Conservation (phyloP, 1,140 invertebrate species). For the Pectinophora gossypiella region DNA sequence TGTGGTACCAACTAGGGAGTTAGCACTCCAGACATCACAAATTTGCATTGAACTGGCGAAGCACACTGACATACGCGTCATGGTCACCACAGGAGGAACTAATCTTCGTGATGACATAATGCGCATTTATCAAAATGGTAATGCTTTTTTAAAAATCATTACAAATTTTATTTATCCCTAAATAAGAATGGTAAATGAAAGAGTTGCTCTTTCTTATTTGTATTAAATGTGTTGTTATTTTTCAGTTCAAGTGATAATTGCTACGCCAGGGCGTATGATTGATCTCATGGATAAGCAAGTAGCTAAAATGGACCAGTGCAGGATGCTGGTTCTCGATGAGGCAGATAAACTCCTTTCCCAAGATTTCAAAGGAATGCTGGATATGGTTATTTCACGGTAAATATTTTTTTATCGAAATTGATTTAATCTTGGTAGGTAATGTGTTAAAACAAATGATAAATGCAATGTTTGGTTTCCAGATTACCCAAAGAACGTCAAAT, state of each 20-base stretch:
- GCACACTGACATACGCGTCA: conserved; percentile 95
- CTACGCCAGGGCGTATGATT: conserved; percentile 98
- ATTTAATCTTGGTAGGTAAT: neutral
- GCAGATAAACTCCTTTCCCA: conserved; percentile 99
- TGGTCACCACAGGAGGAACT: conserved; percentile 99
- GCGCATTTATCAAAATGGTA: conserved; percentile 98
- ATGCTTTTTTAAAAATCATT: conserved; percentile 1
- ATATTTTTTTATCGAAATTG: conserved; percentile 11
- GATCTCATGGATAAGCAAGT: conserved; percentile 99
- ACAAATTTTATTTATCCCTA: neutral
- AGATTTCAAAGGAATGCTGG: conserved; percentile 99
- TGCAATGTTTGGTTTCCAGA: conserved; percentile 50
- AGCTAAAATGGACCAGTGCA: conserved; percentile 96
- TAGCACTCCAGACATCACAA: conserved; percentile 99
- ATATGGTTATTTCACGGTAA: conserved; percentile 93
- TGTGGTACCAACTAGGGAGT: conserved; percentile 98
- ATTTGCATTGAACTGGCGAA: conserved; percentile 99
- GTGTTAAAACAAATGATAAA: too few species aligned
- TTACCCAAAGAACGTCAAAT: conserved; percentile 97
- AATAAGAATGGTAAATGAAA: neutral
- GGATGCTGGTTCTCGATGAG: conserved; percentile 98
- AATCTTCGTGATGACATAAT: conserved; percentile 99
- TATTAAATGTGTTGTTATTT: too few species aligned
- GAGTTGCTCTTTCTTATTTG: neutral
- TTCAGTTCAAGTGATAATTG: conserved; percentile 98